Base-by-base conservation (phyloP, 2,888 invertebrate genomes). In the Strigamia crassipes region DNA sequence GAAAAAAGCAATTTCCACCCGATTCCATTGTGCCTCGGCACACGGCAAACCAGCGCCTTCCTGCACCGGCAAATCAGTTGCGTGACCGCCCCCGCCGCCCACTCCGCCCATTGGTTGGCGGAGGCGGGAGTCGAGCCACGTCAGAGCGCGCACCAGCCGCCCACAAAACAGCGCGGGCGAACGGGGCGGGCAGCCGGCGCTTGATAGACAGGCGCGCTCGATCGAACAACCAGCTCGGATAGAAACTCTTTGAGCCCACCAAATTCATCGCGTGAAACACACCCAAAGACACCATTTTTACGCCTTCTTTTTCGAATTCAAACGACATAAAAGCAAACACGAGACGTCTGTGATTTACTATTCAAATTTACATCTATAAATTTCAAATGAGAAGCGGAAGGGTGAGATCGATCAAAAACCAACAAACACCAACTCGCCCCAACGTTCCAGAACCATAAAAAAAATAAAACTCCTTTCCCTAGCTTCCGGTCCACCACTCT, bases 41-140 rank as follows among this genome's bases (percentile, higher is more conserved):
- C 73, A 73, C 73, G 73, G 73, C 73, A 73, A 73, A n/a, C 73
- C 27, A 12, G 73, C 56, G 73, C 73, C 27, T 73, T 73, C 73
- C 73, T 73, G 31, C 73, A 73, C 73, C 73, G 73, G 73, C 73
- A 73, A 73, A 73, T 73, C 73, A 73, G 73, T 73, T 73, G 73
- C 73, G 73, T 73, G 73, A 73, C 73, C 73, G 73, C 73, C 73
- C 73, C 73, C 73, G 73, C 73, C 73, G 73, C 73, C 73, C 73
- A 73, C 73, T 73, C 73, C 73, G 73, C 73, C 73, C 73, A 73
- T 73, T 73, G 73, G 73, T 31, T 73, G 73, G 73, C 73, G 31
- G 73, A 73, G 73, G 73, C 73, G 73, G 73, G 73, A 73, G 73
- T 31, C 73, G 73, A 73, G 31, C 73, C 73, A 73, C 73, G 73